A percentile compares a stretch with the other conserved stretches of the same genome.
Evolutionary conservation across 2,888 invertebrate species (phyloP).

Genomic region (Halictus quadricinctus): DNA sequence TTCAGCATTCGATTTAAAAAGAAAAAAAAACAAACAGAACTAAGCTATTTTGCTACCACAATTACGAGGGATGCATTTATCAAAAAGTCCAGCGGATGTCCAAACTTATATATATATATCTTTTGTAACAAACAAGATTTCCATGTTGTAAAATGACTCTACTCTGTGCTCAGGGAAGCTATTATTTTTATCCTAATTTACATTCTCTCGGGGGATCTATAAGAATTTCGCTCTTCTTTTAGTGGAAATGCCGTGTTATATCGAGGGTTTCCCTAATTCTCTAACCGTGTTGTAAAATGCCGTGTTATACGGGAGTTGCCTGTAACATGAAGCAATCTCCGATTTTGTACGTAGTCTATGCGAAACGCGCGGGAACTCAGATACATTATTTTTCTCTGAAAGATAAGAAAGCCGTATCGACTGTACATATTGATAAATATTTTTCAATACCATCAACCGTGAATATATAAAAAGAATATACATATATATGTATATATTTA

Average conservation of each 20-base stretch:
- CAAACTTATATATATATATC: neutral
- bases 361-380: conserved; percentile 33
- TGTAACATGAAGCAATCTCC: conserved; percentile 30
- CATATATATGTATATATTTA: neutral
- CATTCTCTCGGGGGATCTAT: neutral
- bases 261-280: neutral
- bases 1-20: neutral
- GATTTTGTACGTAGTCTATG: conserved; percentile 50
- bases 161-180: neutral
- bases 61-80: neutral
- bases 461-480: neutral
- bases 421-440: conserved; percentile 58
- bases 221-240: neutral
- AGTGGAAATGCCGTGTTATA: neutral
- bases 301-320: conserved; percentile 2
- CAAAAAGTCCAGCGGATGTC: neutral
- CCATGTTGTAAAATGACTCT: neutral
- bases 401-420: conserved; percentile 31
- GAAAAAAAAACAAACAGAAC: neutral
- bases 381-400: conserved; percentile 50
- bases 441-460: conserved; percentile 50
- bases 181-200: neutral
- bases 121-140: neutral
- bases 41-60: neutral
- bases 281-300: neutral